phyloP scores from a whole-genome alignment of 2,113 vertebrate species.

The Malurus alboscapulatus region DNA sequence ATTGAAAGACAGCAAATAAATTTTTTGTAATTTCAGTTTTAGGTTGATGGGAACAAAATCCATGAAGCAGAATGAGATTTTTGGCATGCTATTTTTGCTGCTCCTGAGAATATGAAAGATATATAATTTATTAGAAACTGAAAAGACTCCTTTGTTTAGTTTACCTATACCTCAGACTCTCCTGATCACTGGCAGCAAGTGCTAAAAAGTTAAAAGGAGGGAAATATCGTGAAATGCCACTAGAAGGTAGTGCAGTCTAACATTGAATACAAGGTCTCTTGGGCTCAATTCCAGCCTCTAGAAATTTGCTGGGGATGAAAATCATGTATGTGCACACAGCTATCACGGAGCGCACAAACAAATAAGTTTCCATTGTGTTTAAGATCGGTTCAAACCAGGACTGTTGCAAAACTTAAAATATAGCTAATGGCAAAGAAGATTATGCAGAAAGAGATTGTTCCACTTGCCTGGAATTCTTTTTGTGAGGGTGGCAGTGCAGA shows the following conservation, averaged over 20 bases:
- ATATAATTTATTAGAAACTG: neutral
- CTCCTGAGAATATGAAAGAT: neutral
- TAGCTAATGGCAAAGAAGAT: neutral
- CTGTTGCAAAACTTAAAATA: neutral
- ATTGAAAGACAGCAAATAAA: neutral
- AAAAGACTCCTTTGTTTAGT: neutral
- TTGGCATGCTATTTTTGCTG: neutral
- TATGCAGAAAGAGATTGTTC: neutral
- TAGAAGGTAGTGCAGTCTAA: conserved; percentile 6
- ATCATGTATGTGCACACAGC: neutral
- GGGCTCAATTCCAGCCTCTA: neutral
- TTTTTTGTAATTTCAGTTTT: neutral
- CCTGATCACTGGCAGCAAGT: neutral
- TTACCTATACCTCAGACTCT: neutral
- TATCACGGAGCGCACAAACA: neutral
- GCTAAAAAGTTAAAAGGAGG: neutral
- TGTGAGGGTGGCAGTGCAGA: neutral
- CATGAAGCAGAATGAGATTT: neutral
- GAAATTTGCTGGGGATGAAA: neutral
- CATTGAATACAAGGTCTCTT: neutral
- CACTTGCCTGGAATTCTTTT: neutral
- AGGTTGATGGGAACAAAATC: neutral
- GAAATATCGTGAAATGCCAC: neutral
- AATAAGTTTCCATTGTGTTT: too few species aligned
- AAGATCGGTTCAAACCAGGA: too few species aligned